A percentile compares a stretch with the other conserved stretches of the same genome.
Evolutionary conservation across 2,888 invertebrate species (phyloP).

Genomic region (Lycophotia porphyrea): DNA sequence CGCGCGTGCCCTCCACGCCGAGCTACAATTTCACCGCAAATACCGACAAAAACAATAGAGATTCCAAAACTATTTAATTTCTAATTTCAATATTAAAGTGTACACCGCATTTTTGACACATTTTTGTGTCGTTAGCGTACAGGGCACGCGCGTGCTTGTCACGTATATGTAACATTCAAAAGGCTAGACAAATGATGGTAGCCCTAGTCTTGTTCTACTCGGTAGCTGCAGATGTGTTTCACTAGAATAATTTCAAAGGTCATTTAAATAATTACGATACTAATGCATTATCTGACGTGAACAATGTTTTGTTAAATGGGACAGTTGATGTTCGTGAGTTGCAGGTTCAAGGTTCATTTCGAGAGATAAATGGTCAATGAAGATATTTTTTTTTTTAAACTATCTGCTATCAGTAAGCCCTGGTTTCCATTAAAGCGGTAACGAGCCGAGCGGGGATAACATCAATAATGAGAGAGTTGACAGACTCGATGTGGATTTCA

Average conservation of each 20-base stretch:
- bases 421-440: not conserved
- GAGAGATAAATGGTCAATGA: not conserved
- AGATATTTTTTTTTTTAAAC: slow-evolving; percentile 17
- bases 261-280: slow-evolving; percentile 58
- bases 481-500: not conserved
- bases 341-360: slow-evolving; percentile 46
- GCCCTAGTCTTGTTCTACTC: slow-evolving; percentile 12
- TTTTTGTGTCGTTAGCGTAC: too few species aligned
- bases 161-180: too few species aligned
- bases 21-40: too few species aligned
- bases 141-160: too few species aligned
- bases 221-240: slow-evolving; percentile 32
- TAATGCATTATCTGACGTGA: slow-evolving; percentile 45
- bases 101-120: too few species aligned
- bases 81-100: too few species aligned
- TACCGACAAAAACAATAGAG: too few species aligned
- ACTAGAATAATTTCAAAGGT: slow-evolving; percentile 54
- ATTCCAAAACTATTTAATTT: too few species aligned
- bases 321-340: slow-evolving; percentile 22
- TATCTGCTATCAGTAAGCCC: not conserved
- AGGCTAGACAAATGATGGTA: not conserved
- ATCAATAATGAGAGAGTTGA: not conserved
- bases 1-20: too few species aligned
- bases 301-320: slow-evolving; percentile 42
- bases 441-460: accelerated